Evolutionary conservation across 2,888 invertebrate genomes (phyloP).

Genomic region (Eubasilissa splendida): DNA sequence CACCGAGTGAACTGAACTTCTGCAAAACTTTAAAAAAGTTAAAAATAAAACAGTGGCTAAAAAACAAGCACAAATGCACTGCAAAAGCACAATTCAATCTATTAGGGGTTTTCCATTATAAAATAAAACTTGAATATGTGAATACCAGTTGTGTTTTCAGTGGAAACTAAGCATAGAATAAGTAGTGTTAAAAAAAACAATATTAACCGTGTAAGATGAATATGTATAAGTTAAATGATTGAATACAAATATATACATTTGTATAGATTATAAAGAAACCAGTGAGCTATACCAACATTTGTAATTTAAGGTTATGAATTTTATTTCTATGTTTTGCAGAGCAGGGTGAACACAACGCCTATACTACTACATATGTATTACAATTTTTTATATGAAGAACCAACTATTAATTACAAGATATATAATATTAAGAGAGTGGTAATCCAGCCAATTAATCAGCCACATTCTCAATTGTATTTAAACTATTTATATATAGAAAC

Average conservation of each 20-base stretch:
- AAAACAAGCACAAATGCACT: conserved; percentile 49
- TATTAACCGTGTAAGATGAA: conserved; percentile 20
- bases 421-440: conserved; percentile 18
- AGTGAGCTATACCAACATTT: conserved; percentile 23
- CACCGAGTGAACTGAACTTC: conserved; percentile 18
- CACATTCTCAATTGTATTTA: conserved; percentile 28
- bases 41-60: conserved; percentile 38
- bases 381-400: conserved; percentile 28
- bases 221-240: conserved; percentile 20
- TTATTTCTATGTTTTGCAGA: conserved; percentile 48
- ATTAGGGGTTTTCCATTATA: conserved; percentile 8
- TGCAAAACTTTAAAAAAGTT: not conserved
- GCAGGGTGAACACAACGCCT: conserved; percentile 56
- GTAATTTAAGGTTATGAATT: conserved; percentile 28
- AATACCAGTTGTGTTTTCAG: conserved; percentile 40
- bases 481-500: conserved; percentile 40
- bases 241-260: conserved; percentile 24
- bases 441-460: conserved; percentile 18
- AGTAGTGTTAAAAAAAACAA: conserved; percentile 29
- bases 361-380: conserved; percentile 34
- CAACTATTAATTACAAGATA: conserved; percentile 34
- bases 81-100: conserved; percentile 40
- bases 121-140: conserved; percentile 1
- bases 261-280: conserved; percentile 25
- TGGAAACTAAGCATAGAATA: conserved; percentile 26